Evolutionary conservation across 1,140 invertebrate species (phyloP).

Genomic region (Orussus abietinus): DNA sequence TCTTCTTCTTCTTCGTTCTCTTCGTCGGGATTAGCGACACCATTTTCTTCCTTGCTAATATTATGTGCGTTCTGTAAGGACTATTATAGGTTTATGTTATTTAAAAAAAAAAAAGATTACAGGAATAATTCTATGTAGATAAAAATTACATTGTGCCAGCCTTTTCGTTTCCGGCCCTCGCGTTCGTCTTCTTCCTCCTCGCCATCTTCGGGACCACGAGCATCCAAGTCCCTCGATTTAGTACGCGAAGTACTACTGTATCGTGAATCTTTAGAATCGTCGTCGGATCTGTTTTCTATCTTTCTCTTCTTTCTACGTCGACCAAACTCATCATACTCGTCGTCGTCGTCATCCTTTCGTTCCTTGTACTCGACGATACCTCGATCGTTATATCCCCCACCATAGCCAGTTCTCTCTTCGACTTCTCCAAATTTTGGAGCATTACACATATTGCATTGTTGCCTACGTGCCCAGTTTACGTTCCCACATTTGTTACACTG

Average conservation of each 20-base stretch:
- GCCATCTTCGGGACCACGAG: no score
- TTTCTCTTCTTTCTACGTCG: slow-evolving; percentile 75
- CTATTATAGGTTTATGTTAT: no score
- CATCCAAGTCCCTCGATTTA: no score
- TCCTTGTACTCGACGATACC: slow-evolving; percentile 91
- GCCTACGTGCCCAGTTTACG: slow-evolving; percentile 97
- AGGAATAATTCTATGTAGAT: no score
- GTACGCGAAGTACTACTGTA: slow-evolving; percentile 39
- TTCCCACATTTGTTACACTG: slow-evolving; percentile 99
- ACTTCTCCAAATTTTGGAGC: slow-evolving; percentile 94
- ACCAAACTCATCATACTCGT: slow-evolving; percentile 96
- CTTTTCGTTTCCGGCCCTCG: slow-evolving; percentile 17
- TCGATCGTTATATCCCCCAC: slow-evolving; percentile 90
- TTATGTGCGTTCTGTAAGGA: no score
- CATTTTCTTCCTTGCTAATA: no score
- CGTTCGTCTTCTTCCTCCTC: slow-evolving; percentile 53
- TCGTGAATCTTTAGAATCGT: slow-evolving; percentile 46
- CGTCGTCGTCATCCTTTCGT: slow-evolving; percentile 77
- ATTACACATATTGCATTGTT: slow-evolving; percentile 98
- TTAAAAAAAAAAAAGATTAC: slow-evolving; percentile 7
- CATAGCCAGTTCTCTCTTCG: slow-evolving; percentile 75
- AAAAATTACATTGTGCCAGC: slow-evolving; percentile 7
- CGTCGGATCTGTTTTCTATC: slow-evolving; percentile 47
- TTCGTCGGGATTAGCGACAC: no score
- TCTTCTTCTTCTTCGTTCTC: slow-evolving; percentile 52